These are phyloP conservation scores for Campylorhamphus procurvoides DNA, from an alignment of 2,113 vertebrate genomes.

Conservation along the genomic window DNA sequence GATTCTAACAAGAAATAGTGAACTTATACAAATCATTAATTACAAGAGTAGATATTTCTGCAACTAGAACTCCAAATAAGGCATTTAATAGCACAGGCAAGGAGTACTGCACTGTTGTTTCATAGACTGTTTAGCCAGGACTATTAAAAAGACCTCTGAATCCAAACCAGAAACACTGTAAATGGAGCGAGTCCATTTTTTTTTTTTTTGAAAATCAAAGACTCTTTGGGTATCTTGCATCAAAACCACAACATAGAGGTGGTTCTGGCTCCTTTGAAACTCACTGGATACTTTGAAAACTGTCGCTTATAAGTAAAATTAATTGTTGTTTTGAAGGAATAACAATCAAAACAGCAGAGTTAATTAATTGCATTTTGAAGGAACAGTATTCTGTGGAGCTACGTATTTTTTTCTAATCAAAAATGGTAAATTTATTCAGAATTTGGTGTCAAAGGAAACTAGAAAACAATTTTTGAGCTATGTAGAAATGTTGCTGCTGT, in stretches of 20 bases:
- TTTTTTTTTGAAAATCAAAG: not conserved
- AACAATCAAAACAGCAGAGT: not conserved
- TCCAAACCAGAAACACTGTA: not conserved
- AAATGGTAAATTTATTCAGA: not conserved
- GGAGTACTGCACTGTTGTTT: not conserved
- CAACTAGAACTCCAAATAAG: not conserved
- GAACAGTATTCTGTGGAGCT: not conserved
- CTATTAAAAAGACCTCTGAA: not conserved
- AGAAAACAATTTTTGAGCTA: not conserved
- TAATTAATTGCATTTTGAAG: not conserved
- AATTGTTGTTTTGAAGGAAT: not conserved
- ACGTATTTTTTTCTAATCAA: not conserved
- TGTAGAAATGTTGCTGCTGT: not conserved
- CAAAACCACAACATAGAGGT: not conserved
- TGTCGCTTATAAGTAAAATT: not conserved
- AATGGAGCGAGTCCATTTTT: not conserved
- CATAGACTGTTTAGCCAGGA: not conserved
- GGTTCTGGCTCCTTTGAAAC: not conserved
- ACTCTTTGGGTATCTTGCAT: not conserved
- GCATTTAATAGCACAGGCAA: not conserved
- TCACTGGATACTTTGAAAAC: not conserved
- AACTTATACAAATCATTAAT: not conserved
- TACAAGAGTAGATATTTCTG: not conserved
- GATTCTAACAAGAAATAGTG: not conserved
- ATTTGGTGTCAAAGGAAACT: not conserved